Conservation (phyloP, 2,797 vertebrate species). For the Picus viridis region DNA sequence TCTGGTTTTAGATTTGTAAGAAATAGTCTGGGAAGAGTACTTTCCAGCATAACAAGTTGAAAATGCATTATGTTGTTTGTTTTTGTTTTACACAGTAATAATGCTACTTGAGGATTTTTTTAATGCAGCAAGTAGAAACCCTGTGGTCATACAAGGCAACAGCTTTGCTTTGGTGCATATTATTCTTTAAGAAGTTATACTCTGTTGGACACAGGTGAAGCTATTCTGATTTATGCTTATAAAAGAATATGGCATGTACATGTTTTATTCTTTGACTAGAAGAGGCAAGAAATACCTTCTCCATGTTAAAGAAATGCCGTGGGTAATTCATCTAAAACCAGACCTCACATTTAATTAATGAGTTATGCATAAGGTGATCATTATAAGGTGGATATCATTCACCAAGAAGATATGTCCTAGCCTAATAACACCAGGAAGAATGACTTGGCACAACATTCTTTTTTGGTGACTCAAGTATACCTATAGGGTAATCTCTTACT, state of each 20-base stretch:
- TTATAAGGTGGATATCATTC: conserved; percentile 24
- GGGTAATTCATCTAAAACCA: conserved; percentile 45
- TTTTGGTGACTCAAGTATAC: conserved; percentile 29
- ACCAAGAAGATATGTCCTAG: conserved; percentile 31
- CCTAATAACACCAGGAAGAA: conserved; percentile 39
- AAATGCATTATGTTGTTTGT: not conserved
- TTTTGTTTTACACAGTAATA: not conserved
- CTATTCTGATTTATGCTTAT: not conserved
- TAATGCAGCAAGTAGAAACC: not conserved
- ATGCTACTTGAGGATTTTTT: not conserved
- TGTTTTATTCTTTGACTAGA: not conserved
- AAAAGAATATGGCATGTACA: not conserved
- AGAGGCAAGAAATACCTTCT: not conserved
- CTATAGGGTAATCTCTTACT: not conserved
- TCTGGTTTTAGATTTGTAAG: not conserved
- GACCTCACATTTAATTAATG: conserved; percentile 60
- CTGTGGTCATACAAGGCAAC: not conserved
- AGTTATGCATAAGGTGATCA: conserved; percentile 40
- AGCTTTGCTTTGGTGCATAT: not conserved
- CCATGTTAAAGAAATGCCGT: conserved; percentile 41
- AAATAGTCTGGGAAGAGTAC: not conserved
- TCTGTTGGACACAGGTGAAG: fast-evolving
- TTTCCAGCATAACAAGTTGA: not conserved
- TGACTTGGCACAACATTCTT: conserved; percentile 38
- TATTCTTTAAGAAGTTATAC: not conserved